Conservation (phyloP, 2,888 invertebrate genomes). For the Pyralis farinalis region DNA sequence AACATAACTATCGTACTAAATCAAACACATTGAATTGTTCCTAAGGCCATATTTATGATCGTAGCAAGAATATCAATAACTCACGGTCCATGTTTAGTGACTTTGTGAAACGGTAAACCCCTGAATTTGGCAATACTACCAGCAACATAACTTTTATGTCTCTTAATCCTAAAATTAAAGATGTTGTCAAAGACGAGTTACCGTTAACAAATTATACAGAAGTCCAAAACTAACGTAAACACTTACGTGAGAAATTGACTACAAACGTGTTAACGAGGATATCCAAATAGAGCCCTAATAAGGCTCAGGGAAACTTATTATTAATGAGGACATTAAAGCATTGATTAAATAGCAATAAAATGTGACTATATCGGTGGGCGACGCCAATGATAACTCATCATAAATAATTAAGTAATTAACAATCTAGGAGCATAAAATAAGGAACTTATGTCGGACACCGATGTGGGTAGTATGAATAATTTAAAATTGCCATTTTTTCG, state of each 20-base stretch:
- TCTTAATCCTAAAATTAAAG: constrained; percentile 11
- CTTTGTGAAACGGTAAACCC: not conserved
- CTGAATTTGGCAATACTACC: constrained; percentile 6
- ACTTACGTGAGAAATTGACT: constrained; percentile 37
- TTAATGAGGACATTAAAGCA: constrained; percentile 24
- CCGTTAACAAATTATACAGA: constrained; percentile 38
- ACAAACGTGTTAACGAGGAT: constrained; percentile 43
- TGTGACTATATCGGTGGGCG: constrained; percentile 42
- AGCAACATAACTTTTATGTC: constrained; percentile 12
- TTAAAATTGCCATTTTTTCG: constrained; percentile 78
- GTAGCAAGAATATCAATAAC: not conserved
- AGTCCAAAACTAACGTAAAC: constrained; percentile 39
- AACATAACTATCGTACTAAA: too few species aligned
- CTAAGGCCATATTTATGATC: not conserved
- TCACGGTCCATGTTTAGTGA: not conserved
- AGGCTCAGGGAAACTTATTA: constrained; percentile 19
- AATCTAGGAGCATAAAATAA: constrained; percentile 61
- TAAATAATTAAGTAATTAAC: constrained; percentile 74
- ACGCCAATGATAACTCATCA: constrained; percentile 32
- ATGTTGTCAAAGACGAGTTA: constrained; percentile 10
- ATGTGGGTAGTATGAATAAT: constrained; percentile 76
- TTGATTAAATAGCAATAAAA: constrained; percentile 29
- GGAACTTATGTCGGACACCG: constrained; percentile 50
- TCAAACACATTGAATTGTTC: too few species aligned
- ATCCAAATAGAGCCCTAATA: constrained; percentile 32